Evolutionary conservation across 2,888 invertebrate species (phyloP).

Genomic region (Trissolcus brochymenae): DNA sequence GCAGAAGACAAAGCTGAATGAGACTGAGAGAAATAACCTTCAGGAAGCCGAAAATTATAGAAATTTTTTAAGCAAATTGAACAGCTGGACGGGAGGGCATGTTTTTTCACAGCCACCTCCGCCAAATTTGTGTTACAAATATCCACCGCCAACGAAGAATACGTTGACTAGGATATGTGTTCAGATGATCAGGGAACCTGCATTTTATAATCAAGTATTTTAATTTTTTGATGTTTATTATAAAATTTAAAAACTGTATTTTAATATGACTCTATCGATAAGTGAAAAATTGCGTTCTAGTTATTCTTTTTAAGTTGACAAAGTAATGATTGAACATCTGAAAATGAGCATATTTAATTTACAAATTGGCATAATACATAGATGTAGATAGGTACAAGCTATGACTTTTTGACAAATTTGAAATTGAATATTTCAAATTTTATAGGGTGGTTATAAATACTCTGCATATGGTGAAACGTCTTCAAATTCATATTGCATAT

Average conservation of each 20-base stretch:
- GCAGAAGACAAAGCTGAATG: constrained; percentile 32
- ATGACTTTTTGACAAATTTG: too few relatives aligned
- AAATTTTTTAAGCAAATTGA: constrained; percentile 79
- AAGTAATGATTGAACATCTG: too few relatives aligned
- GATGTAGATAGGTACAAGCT: too few relatives aligned
- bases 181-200: constrained; percentile 84
- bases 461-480: too few relatives aligned
- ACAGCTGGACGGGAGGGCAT: constrained; percentile 80
- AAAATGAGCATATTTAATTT: too few relatives aligned
- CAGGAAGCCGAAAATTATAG: constrained; percentile 63
- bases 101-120: constrained; percentile 87
- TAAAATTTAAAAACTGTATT: constrained; percentile 5
- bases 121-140: constrained; percentile 85
- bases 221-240: constrained; percentile 22
- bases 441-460: too few relatives aligned
- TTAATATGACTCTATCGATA: background rate
- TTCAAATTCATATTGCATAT: too few relatives aligned
- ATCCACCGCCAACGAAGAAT: constrained; percentile 85
- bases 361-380: too few relatives aligned
- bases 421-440: too few relatives aligned
- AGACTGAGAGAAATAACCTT: constrained; percentile 10
- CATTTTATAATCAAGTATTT: constrained; percentile 83
- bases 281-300: background rate
- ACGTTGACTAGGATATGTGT: constrained; percentile 88
- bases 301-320: too few relatives aligned